These are phyloP conservation scores for Lasioglossum morio DNA, from an alignment of 2,888 invertebrate species.

Conservation along the genomic window DNA sequence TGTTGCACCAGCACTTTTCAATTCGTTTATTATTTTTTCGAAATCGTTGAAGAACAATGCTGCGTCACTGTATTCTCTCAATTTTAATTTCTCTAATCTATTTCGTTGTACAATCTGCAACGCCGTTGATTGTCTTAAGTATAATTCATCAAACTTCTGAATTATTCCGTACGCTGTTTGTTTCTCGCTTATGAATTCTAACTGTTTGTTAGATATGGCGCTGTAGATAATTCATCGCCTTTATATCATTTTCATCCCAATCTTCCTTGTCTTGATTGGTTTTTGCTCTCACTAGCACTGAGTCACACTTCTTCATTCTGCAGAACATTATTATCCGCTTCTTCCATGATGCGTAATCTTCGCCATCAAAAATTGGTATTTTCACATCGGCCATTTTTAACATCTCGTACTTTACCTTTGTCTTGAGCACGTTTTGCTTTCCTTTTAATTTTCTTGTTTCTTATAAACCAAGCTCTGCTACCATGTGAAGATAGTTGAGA, in stretches of 20 bases:
- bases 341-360: neutral
- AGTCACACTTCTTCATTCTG: neutral
- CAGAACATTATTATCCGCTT: neutral
- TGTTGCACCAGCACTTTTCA: too few species aligned
- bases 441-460: neutral
- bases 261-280: neutral
- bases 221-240: neutral
- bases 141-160: too few species aligned
- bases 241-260: neutral
- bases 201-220: too few species aligned
- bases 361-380: neutral
- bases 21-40: too few species aligned
- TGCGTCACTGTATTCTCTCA: too few species aligned
- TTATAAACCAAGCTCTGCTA: neutral
- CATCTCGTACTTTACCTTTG: neutral
- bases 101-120: too few species aligned
- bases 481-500: too few species aligned
- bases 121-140: too few species aligned
- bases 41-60: too few species aligned
- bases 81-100: too few species aligned
- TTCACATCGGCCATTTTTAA: neutral
- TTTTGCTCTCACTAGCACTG: neutral
- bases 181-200: too few species aligned
- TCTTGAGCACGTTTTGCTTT: neutral
- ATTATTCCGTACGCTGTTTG: too few species aligned